These are phyloP conservation scores for Pachyrhynchus sulphureomaculatus DNA, from an alignment of 1,140 invertebrate species.

Conservation along the genomic window DNA sequence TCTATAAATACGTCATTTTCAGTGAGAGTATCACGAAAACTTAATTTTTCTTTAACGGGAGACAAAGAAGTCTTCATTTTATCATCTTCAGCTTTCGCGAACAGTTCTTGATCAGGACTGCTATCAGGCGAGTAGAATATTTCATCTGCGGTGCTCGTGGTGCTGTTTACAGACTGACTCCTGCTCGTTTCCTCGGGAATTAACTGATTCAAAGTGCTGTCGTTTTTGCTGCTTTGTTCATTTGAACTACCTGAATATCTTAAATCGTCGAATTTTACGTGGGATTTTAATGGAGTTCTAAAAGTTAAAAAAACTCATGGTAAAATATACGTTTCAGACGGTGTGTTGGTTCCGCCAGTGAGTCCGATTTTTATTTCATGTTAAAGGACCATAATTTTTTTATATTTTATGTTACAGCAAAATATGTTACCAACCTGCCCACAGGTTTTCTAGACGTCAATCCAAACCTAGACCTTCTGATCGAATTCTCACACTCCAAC, in stretches of 20 bases:
- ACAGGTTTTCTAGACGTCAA: slow-evolving; percentile 30
- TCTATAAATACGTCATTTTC: background rate
- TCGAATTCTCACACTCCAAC: slow-evolving; percentile 16
- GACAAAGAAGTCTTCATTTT: background rate
- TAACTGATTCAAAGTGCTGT: slow-evolving; percentile 5
- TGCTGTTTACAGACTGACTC: slow-evolving; percentile 31
- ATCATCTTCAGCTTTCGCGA: background rate
- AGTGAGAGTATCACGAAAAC: background rate
- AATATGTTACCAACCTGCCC: no score
- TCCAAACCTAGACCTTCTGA: slow-evolving; percentile 12
- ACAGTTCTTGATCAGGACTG: slow-evolving; percentile 2
- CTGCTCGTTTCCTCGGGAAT: slow-evolving; percentile 3
- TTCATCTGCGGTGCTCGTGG: slow-evolving; percentile 30
- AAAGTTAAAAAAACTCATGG: slow-evolving; percentile 1
- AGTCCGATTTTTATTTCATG: no score
- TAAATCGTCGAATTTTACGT: slow-evolving; percentile 34
- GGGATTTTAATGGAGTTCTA: slow-evolving; percentile 27
- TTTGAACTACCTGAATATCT: slow-evolving; percentile 1
- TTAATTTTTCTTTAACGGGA: background rate
- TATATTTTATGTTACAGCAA: no score
- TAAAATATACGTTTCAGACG: no score
- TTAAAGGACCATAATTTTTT: no score
- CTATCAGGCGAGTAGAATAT: slow-evolving; percentile 39
- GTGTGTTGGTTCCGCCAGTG: no score
- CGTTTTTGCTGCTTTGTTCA: background rate